These are phyloP conservation scores for Rhombomys opimus DNA, from an alignment of 2,113 vertebrate species.

Conservation along the genomic window DNA sequence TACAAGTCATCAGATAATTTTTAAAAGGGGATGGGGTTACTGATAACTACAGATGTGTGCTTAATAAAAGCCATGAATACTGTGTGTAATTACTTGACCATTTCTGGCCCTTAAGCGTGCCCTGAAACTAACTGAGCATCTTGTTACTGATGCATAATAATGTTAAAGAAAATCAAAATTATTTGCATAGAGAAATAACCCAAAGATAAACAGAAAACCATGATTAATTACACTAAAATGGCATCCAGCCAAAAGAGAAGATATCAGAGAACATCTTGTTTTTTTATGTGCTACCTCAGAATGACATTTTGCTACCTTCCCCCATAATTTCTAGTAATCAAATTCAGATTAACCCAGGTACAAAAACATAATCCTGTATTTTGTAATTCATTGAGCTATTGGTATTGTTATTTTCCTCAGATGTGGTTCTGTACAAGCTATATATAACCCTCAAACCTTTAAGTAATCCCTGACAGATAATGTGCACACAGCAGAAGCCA, in stretches of 20 bases:
- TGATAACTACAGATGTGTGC: not conserved
- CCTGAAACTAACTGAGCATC: not conserved
- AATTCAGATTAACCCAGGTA: slow-evolving; percentile 10
- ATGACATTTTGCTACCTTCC: not conserved
- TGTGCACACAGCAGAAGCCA: not conserved
- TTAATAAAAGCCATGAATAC: not conserved
- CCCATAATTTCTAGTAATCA: slow-evolving; percentile 11
- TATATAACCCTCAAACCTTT: not conserved
- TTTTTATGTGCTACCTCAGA: not conserved
- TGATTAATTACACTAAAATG: slow-evolving; percentile 41
- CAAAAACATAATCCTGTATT: not conserved
- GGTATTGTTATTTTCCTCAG: not conserved
- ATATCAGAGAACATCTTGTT: not conserved
- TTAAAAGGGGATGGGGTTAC: not conserved
- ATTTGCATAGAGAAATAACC: not conserved
- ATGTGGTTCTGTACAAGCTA: not conserved
- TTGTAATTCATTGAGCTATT: slow-evolving; percentile 21
- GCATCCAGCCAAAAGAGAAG: not conserved
- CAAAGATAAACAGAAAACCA: slow-evolving; percentile 30
- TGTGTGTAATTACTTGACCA: not conserved
- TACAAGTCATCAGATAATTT: not conserved
- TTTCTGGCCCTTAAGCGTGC: slow-evolving; percentile 19
- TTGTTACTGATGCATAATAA: slow-evolving; percentile 35
- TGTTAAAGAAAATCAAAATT: slow-evolving; percentile 38
- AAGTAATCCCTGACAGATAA: not conserved